Percentiles rank a stretch among this genome's conserved stretches.
These are phyloP conservation scores for Drosophila suzukii DNA, from an alignment of 1,140 invertebrate genomes.

Conservation along the genomic window DNA sequence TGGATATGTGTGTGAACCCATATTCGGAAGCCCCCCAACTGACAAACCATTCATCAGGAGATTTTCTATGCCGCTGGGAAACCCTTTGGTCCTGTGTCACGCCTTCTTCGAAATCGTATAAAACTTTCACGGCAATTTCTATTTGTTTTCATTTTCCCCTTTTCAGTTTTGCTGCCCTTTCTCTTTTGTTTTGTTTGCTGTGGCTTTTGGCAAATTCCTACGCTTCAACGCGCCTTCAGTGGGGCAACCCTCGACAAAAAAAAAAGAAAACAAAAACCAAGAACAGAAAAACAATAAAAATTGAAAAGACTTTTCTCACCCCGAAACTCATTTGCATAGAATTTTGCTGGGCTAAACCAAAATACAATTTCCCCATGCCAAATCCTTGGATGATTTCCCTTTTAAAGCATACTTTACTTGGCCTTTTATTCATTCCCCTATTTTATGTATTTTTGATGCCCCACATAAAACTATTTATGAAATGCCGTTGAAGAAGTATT, in stretches of 20 bases:
- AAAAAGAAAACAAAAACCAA: not conserved
- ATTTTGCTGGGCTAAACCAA: conserved; percentile 36
- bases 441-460: conserved; percentile 55
- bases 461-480: conserved; percentile 73
- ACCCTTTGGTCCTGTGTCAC: conserved; percentile 62
- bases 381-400: conserved; percentile 31
- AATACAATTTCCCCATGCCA: conserved; percentile 21
- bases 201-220: conserved; percentile 56
- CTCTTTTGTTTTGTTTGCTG: conserved; percentile 57
- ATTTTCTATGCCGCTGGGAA: conserved; percentile 20
- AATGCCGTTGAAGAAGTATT: conserved; percentile 40
- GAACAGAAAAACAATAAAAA: conserved; percentile 50
- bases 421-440: conserved; percentile 40
- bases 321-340: conserved; percentile 64
- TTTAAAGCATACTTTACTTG: conserved; percentile 44
- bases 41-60: conserved; percentile 42
- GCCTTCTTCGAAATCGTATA: conserved; percentile 57
- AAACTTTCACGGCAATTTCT: conserved; percentile 69
- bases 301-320: conserved; percentile 33
- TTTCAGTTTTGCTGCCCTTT: conserved; percentile 22
- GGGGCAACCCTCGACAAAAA: conserved; percentile 2
- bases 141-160: conserved; percentile 50
- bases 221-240: conserved; percentile 49
- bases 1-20: conserved; percentile 3
- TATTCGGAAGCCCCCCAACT: conserved; percentile 1